These are phyloP conservation scores for Taeniopygia guttata DNA, from an alignment of 2,797 vertebrate species.

Conservation along the genomic window DNA sequence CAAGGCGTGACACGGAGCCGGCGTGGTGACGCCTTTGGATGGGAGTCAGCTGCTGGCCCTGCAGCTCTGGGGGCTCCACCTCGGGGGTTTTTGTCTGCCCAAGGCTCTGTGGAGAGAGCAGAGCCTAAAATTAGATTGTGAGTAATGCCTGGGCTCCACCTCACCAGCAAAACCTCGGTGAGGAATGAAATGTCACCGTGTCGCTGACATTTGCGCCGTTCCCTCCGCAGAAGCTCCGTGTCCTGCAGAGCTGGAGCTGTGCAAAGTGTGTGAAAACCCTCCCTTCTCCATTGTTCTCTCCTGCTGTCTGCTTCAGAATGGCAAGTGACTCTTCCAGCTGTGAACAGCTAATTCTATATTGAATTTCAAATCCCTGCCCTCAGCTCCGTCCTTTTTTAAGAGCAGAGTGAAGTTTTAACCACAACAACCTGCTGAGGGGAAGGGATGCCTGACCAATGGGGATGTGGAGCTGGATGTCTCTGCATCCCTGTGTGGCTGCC, in stretches of 20 bases:
- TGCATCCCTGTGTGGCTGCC: neutral
- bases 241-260: neutral
- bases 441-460: neutral
- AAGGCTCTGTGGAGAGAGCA: neutral
- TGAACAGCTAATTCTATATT: neutral
- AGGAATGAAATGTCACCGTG: neutral
- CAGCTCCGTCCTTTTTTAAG: neutral
- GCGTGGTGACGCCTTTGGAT: neutral
- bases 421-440: neutral
- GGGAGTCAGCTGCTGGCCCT: neutral
- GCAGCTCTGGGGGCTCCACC: neutral
- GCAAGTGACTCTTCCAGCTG: neutral
- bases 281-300: neutral
- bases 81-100: neutral
- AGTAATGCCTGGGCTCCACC: neutral
- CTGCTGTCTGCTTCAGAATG: neutral
- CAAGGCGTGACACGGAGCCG: neutral
- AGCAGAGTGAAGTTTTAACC: neutral
- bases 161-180: neutral
- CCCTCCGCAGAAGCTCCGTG: fast-evolving
- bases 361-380: neutral
- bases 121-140: neutral
- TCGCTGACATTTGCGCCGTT: neutral
- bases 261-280: neutral
- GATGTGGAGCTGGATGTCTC: neutral